Percentiles rank a stretch among this genome's conserved stretches.
Conservation (phyloP, 2,113 vertebrate species). For the Halichoeres trimaculatus region DNA sequence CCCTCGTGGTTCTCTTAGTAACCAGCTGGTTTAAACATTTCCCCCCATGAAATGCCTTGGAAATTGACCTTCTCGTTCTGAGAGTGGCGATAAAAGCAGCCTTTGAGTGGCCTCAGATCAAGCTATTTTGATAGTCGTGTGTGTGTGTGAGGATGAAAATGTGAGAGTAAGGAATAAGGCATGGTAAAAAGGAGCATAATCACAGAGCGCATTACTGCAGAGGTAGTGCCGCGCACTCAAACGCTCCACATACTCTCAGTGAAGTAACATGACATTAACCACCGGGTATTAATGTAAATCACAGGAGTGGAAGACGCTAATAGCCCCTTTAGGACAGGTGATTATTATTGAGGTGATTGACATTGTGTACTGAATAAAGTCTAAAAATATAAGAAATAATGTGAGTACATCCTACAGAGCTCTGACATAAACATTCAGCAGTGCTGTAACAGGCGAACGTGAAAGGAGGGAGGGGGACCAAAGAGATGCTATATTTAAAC, state of each 20-base stretch:
- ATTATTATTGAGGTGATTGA: slow-evolving; percentile 61
- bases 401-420: slow-evolving; percentile 39
- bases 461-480: neutral
- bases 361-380: slow-evolving; percentile 48
- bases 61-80: slow-evolving; percentile 67
- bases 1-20: slow-evolving; percentile 56
- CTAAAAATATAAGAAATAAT: slow-evolving; percentile 48
- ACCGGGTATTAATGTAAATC: slow-evolving; percentile 67
- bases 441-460: slow-evolving; percentile 34
- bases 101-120: slow-evolving; percentile 59
- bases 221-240: slow-evolving; percentile 41
- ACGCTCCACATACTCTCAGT: slow-evolving; percentile 33
- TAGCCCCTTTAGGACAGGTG: slow-evolving; percentile 54
- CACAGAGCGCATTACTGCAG: slow-evolving; percentile 25
- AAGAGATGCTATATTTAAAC: slow-evolving; percentile 69
- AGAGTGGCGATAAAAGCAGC: slow-evolving; percentile 62
- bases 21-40: slow-evolving; percentile 53
- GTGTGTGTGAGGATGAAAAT: slow-evolving; percentile 48
- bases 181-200: slow-evolving; percentile 38
- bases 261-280: slow-evolving; percentile 71
- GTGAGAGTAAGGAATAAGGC: slow-evolving; percentile 56
- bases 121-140: slow-evolving; percentile 51
- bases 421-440: slow-evolving; percentile 41
- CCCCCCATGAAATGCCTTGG: slow-evolving; percentile 48
- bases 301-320: slow-evolving; percentile 62